Conservation (phyloP, 2,113 vertebrate species). For the Clupea harengus region DNA sequence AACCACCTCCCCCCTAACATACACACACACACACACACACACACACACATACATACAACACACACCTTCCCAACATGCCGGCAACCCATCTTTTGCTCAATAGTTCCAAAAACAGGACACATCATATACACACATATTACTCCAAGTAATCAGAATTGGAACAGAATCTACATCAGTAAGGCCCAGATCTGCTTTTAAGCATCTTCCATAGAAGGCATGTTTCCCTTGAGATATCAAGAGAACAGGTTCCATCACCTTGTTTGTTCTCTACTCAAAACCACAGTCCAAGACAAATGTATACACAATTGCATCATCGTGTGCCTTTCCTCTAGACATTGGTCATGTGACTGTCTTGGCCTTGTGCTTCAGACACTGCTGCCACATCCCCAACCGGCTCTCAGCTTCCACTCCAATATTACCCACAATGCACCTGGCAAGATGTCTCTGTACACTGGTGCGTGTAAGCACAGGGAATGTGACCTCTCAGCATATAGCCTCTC, state of each 20-base stretch:
- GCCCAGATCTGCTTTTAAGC: not conserved
- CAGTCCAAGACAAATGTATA: not conserved
- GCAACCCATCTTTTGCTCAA: not conserved
- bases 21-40: not conserved
- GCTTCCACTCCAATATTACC: conserved; percentile 36
- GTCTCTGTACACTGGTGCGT: conserved; percentile 53
- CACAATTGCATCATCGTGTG: not conserved
- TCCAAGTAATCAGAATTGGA: not conserved
- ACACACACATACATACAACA: not conserved
- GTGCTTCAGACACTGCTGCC: not conserved
- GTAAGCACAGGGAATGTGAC: conserved; percentile 69
- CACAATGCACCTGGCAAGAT: conserved; percentile 40
- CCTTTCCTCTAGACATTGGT: not conserved
- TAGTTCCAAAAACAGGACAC: not conserved
- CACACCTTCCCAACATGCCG: not conserved
- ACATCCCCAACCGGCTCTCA: conserved; percentile 30
- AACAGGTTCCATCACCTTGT: not conserved
- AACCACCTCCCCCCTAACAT: not conserved
- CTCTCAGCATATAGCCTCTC: conserved; percentile 30
- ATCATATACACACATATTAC: not conserved
- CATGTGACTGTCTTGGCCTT: not conserved
- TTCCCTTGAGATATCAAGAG: not conserved
- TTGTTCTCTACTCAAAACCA: not conserved
- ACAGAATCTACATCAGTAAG: not conserved
- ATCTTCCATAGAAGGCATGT: not conserved